Evolutionary conservation across 2,888 invertebrate species (phyloP).

Genomic region (Suillia variegata): DNA sequence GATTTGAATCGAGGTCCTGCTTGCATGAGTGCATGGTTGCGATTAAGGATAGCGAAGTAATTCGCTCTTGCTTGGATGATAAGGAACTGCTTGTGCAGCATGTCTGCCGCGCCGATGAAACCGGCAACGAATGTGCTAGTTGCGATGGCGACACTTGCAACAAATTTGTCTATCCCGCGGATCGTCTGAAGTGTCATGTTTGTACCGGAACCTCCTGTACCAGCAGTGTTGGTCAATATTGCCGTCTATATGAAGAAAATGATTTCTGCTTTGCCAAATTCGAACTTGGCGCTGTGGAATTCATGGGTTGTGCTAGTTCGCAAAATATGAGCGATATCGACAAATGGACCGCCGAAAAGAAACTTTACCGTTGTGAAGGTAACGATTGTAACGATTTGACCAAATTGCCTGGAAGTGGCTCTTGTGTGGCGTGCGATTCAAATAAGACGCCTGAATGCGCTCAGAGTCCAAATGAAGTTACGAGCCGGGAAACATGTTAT

Average conservation of each 20-base stretch:
- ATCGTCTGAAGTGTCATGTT: slow-evolving; percentile 47
- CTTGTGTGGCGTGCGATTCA: slow-evolving; percentile 50
- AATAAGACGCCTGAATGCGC: slow-evolving; percentile 43
- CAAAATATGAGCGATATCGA: slow-evolving; percentile 39
- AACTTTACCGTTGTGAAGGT: slow-evolving; percentile 39
- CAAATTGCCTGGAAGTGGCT: slow-evolving; percentile 36
- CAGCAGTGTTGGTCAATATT: slow-evolving; percentile 32
- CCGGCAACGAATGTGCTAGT: slow-evolving; percentile 35
- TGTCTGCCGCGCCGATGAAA: slow-evolving; percentile 34
- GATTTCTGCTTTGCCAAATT: slow-evolving; percentile 54
- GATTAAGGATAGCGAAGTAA: slow-evolving; percentile 32
- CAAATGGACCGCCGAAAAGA: slow-evolving; percentile 42
- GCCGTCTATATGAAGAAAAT: slow-evolving; percentile 35
- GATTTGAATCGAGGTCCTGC: slow-evolving; percentile 40
- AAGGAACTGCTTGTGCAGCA: slow-evolving; percentile 44
- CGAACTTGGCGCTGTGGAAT: slow-evolving; percentile 33
- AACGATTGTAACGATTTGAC: slow-evolving; percentile 43
- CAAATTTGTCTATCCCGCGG: slow-evolving; percentile 42
- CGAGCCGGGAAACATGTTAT: slow-evolving; percentile 32
- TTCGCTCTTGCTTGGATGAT: slow-evolving; percentile 55
- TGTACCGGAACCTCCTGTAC: slow-evolving; percentile 40
- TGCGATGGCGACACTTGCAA: slow-evolving; percentile 42
- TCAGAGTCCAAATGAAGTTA: slow-evolving; percentile 39
- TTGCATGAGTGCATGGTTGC: slow-evolving; percentile 51
- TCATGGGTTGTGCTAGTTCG: slow-evolving; percentile 47